A percentile compares a stretch with the other conserved stretches of the same genome.
Conservation (phyloP, 2,888 invertebrate species). For the Papilio demoleus region DNA sequence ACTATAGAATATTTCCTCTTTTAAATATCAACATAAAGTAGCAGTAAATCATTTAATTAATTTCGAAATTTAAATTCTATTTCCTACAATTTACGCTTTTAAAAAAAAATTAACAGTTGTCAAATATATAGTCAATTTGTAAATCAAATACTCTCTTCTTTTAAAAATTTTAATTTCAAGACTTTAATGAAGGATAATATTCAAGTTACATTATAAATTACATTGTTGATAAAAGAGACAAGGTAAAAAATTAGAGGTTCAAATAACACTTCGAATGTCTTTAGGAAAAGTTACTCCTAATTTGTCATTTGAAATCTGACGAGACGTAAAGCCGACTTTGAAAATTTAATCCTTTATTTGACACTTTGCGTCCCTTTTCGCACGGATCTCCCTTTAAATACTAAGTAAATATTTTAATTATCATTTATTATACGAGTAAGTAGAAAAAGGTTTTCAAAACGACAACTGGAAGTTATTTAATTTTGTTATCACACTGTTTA, state of each 20-base stretch:
- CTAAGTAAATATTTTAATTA: constrained; percentile 4
- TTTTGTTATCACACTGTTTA: too few species aligned
- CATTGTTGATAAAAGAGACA: constrained; percentile 16
- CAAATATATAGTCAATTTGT: too few species aligned
- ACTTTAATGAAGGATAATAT: neutral
- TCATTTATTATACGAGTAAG: neutral
- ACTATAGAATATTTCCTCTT: too few species aligned
- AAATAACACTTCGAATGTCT: constrained; percentile 20
- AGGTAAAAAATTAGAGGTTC: constrained; percentile 24
- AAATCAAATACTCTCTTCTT: too few species aligned
- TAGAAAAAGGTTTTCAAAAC: neutral
- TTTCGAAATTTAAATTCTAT: too few species aligned
- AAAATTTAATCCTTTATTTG: constrained; percentile 34
- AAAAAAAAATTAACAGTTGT: too few species aligned
- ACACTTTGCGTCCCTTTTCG: constrained; percentile 6
- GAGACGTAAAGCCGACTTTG: constrained; percentile 30
- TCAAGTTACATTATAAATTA: constrained; percentile 11
- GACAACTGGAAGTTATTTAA: too few species aligned
- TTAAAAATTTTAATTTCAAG: too few species aligned
- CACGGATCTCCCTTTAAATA: neutral
- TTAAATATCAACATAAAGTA: too few species aligned
- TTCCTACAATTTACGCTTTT: too few species aligned
- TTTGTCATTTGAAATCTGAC: constrained; percentile 33
- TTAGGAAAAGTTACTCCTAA: constrained; percentile 28
- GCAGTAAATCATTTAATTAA: too few species aligned